These are phyloP conservation scores for Characodon lateralis DNA, from an alignment of 2,797 vertebrate species.

Conservation along the genomic window DNA sequence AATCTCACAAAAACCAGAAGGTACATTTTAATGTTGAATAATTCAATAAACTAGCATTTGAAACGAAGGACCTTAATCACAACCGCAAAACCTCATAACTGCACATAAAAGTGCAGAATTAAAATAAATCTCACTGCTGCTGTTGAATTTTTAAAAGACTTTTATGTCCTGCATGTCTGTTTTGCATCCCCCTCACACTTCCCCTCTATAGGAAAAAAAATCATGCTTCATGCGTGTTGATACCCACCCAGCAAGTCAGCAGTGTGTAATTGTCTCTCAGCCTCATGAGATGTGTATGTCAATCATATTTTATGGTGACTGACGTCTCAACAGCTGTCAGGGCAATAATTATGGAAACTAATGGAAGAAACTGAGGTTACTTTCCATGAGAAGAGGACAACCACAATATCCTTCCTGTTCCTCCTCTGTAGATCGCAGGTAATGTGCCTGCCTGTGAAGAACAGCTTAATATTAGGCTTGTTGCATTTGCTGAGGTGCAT, in stretches of 20 bases:
- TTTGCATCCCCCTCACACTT: slow-evolving; percentile 39
- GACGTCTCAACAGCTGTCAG: slow-evolving; percentile 63
- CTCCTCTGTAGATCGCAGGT: slow-evolving; percentile 53
- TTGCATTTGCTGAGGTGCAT: neutral
- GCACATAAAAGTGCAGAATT: slow-evolving; percentile 3
- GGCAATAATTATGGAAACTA: slow-evolving; percentile 78
- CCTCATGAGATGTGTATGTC: slow-evolving; percentile 55
- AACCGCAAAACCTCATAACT: neutral
- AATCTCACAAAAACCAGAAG: neutral
- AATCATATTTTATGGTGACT: slow-evolving; percentile 49
- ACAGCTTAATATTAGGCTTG: slow-evolving; percentile 14
- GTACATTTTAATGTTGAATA: neutral
- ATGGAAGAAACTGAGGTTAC: slow-evolving; percentile 78
- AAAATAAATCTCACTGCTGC: slow-evolving; percentile 4
- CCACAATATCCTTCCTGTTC: slow-evolving; percentile 84
- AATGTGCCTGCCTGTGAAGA: slow-evolving; percentile 17
- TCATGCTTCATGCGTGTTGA: slow-evolving; percentile 36
- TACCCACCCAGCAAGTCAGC: slow-evolving; percentile 45
- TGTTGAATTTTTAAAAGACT: slow-evolving; percentile 44
- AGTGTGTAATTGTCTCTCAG: slow-evolving; percentile 58
- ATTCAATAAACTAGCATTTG: neutral
- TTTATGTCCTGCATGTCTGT: slow-evolving; percentile 50
- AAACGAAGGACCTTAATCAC: neutral
- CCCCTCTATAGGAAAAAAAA: slow-evolving; percentile 14
- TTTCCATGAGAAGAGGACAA: slow-evolving; percentile 81